Evolutionary conservation across 2,888 invertebrate genomes (phyloP).

Genomic region (Xestoiulus laeticollis): DNA sequence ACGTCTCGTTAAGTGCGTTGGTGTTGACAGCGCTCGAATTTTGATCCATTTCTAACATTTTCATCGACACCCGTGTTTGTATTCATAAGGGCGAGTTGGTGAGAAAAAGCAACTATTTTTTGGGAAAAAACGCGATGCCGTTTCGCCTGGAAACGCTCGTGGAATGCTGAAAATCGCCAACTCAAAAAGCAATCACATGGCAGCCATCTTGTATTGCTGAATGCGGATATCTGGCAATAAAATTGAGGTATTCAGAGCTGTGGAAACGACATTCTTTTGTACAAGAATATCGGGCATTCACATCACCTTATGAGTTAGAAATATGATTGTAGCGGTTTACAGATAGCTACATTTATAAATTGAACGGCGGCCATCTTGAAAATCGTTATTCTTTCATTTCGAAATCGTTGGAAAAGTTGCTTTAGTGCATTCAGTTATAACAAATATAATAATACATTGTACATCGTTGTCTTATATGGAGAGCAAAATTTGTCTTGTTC

Average conservation of each 20-base stretch:
- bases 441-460: no score
- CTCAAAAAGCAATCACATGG: not conserved
- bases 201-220: not conserved
- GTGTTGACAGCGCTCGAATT: slow-evolving; percentile 46
- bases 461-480: no score
- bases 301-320: no score
- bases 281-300: not conserved
- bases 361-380: not conserved
- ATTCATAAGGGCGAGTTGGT: not conserved
- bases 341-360: not conserved
- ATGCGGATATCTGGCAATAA: not conserved
- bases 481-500: no score
- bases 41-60: slow-evolving; percentile 48
- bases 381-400: not conserved
- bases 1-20: slow-evolving; percentile 38
- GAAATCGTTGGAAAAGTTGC: not conserved
- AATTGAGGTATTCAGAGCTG: not conserved
- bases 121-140: not conserved
- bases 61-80: slow-evolving; percentile 35
- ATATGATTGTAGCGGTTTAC: not conserved
- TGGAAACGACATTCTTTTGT: not conserved
- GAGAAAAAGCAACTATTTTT: not conserved
- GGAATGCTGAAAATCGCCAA: not conserved
- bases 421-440: no score
- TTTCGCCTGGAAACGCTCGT: not conserved